A percentile compares a stretch with the other conserved stretches of the same genome.
These are phyloP conservation scores for Tribolium madens DNA, from an alignment of 1,140 invertebrate genomes.

Conservation along the genomic window DNA sequence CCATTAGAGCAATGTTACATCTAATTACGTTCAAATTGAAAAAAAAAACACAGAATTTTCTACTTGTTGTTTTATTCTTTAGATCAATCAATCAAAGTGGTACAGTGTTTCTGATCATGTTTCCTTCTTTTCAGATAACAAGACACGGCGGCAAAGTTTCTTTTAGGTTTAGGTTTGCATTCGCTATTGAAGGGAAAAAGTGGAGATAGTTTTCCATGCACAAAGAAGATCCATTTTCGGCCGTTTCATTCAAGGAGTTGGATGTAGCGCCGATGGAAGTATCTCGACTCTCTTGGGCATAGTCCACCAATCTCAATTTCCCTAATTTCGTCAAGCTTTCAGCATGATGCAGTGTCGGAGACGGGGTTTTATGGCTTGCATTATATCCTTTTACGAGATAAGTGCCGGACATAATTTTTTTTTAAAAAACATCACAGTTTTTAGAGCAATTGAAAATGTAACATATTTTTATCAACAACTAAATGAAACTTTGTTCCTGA, in stretches of 20 bases:
- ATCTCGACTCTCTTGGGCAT: slow-evolving; percentile 46
- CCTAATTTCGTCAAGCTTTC: slow-evolving; percentile 54
- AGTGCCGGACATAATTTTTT: slow-evolving; percentile 25
- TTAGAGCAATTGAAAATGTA: background rate
- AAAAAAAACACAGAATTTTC: too few relatives aligned
- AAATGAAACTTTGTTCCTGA: background rate
- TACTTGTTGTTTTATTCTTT: too few relatives aligned
- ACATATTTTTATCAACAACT: too few relatives aligned
- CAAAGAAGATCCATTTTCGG: slow-evolving; percentile 49
- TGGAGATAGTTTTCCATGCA: slow-evolving; percentile 44
- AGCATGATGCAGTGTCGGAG: slow-evolving; percentile 45
- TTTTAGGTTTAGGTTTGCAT: slow-evolving; percentile 22
- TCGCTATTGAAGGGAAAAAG: slow-evolving; percentile 18
- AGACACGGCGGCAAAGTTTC: slow-evolving; percentile 27
- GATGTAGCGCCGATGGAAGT: slow-evolving; percentile 39
- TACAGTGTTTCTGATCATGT: too few relatives aligned
- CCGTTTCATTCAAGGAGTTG: slow-evolving; percentile 47
- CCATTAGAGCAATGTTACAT: too few relatives aligned
- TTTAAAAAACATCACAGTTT: too few relatives aligned
- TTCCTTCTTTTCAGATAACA: background rate
- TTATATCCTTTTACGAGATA: slow-evolving; percentile 30
- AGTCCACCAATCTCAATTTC: slow-evolving; percentile 55
- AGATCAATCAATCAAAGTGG: too few relatives aligned
- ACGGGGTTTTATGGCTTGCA: slow-evolving; percentile 23
- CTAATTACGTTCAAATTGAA: too few relatives aligned